These are phyloP conservation scores for Eupithecia dodoneata DNA, from an alignment of 2,888 invertebrate genomes.

Conservation along the genomic window DNA sequence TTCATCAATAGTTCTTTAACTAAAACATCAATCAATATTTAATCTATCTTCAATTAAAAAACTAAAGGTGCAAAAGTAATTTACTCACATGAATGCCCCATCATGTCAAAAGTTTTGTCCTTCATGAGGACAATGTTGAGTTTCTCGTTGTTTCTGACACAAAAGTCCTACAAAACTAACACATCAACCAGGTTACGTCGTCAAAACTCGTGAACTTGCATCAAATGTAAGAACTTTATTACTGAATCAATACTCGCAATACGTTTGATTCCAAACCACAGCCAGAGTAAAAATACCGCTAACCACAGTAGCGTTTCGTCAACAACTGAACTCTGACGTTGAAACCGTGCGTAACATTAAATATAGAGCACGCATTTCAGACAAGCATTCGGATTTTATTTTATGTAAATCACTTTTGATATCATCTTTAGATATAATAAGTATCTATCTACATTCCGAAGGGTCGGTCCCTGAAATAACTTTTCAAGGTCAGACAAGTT, in stretches of 20 bases:
- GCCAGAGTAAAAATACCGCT: conserved; percentile 65
- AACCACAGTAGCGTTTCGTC: conserved; percentile 71
- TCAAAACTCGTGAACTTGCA: conserved; percentile 45
- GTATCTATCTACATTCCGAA: not conserved
- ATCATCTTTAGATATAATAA: conserved; percentile 5
- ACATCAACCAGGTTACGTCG: conserved; percentile 61
- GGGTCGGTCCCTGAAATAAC: not conserved
- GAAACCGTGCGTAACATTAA: conserved; percentile 71
- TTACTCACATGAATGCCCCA: conserved; percentile 72
- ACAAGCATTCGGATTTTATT: conserved; percentile 40
- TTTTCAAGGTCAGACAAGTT: conserved; percentile 21
- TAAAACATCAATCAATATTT: conserved; percentile 59
- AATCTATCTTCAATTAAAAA: conserved; percentile 9
- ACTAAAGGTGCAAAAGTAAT: conserved; percentile 17
- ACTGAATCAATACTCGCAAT: conserved; percentile 70
- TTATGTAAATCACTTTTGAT: not conserved
- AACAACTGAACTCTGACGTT: conserved; percentile 77
- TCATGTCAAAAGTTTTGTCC: conserved; percentile 46
- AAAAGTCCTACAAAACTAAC: conserved; percentile 50
- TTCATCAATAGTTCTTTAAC: conserved; percentile 69
- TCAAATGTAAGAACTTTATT: conserved; percentile 52
- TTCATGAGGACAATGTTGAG: conserved; percentile 50
- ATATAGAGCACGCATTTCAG: conserved; percentile 65
- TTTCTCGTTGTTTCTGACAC: conserved; percentile 54
- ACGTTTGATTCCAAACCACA: conserved; percentile 51